Base-by-base conservation (phyloP, 2,888 invertebrate species). In the Nemapogon koenigi region DNA sequence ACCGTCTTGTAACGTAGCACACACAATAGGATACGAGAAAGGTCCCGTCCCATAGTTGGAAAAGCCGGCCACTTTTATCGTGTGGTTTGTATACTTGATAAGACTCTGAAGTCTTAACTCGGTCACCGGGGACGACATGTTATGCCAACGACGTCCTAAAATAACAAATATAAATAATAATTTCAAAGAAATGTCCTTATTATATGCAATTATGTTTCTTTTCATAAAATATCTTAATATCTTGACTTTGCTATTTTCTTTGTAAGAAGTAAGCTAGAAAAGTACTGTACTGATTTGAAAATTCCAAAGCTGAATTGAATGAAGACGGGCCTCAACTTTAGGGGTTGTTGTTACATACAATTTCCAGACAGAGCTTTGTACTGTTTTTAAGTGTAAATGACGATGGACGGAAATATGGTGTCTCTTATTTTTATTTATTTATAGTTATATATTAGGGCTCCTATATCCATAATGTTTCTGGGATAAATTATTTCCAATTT, bases 1-100 rank as follows among this genome's bases (percentile, higher is more conserved):
- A 91, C 91, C 85, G 63, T 94, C 94, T 69, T 94, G 91, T 49
- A 90, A 84, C 1, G 94, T 94, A 30, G 84, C 82, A 56, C 94
- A 91, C 56, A 86, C 88, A 55, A 92, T 83, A 14, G 91, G 85
- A 35, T 82, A 79, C 48, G 91, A 90, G 51, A 88, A 82, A 16
- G 89, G 84, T 3, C 94, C 94, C 50, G 91, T 89, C 2, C 94
- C 94, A 37, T 89, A 90, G 49, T 88, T 85, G 1, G 93, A 94
- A 61, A 88, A 92, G 2, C 93, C 94, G 47, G 91, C 78, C 11
- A 93, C 90, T 62, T 90, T 86, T 49, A 94, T 83, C 18, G 91
- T 92, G 63, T 94, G 94, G 80, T 94, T 94, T 18, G 91, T 89
- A 57, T 85, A 92, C 60, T 91, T 91, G 52, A 87, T 82, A 41